Base-by-base conservation (phyloP, 2,797 vertebrate genomes). In the Coregonus suidteri region DNA sequence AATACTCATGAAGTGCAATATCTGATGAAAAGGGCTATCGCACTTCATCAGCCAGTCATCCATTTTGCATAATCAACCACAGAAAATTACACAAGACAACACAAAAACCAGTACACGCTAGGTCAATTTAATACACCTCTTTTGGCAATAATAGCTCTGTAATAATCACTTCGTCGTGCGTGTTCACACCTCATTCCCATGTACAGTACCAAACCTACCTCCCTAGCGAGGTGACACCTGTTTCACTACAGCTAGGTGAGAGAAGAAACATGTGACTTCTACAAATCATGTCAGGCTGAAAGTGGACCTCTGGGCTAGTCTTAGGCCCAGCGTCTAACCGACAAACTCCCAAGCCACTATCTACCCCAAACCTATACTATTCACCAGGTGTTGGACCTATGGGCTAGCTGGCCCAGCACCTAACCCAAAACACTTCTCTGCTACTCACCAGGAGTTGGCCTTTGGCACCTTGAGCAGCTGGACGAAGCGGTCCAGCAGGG, bases 391-490 rank as follows among this genome's bases (percentile, higher is more conserved):
- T 94, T 97, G 81, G 95, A 95, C 90, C 41, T 47, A 47, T 97
- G 94, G 0, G 97, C 97, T 88, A 95, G 93, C 85, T 97, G 98
- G 0, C 97, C 98, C 72, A 99, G 95, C 76, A 99, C 41, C 41
- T 47, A 47, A 47, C 41, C 41, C 41, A 13, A 47, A 47, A 47
- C 41, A 47, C 41, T 47, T 47, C 9, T 47, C 41, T 47, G 41
- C 0, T 15, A 84, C 93, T 95, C 91, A 98, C 98, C 97, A 95
- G 68, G 96, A 98, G 90, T 94, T 97, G 80, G 95, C 95, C 90
- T 97, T 94, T 0, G 97, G 97, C 88, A 95, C 93, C 86, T 97
- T 97, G 83, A 99, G 92, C 81, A 99, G 94, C 79, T 98, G 97
- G 86, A 96, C 81, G 83, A 99, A 98, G 73, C 98, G 95, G 92